Conservation (phyloP, 1,140 invertebrate genomes). For the Dermatophagoides farinae region DNA sequence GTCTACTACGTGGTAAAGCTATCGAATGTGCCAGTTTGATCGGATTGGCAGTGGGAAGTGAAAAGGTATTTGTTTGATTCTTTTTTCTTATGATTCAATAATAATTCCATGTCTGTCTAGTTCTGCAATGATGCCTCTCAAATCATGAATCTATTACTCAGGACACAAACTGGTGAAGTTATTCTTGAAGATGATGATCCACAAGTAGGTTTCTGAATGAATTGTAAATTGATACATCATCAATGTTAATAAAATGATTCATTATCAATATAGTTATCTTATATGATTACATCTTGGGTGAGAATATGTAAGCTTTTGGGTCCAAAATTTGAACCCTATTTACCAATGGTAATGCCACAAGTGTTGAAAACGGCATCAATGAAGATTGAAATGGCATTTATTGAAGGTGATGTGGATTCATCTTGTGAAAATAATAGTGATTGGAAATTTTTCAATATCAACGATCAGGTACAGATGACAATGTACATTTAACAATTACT, state of each 20-base stretch:
- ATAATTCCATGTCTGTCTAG: conserved; percentile 23
- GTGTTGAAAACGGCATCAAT: conserved; percentile 84
- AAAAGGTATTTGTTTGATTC: conserved; percentile 39
- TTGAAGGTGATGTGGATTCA: conserved; percentile 44
- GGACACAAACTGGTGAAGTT: conserved; percentile 59
- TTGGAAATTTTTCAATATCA: conserved; percentile 92
- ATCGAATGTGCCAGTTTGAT: conserved; percentile 98
- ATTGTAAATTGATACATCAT: not conserved
- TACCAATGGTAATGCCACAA: conserved; percentile 90
- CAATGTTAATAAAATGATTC: conserved; percentile 1
- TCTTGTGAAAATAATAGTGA: conserved; percentile 72
- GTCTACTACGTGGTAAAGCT: conserved; percentile 75
- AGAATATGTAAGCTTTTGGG: conserved; percentile 93
- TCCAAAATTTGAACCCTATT: conserved; percentile 81
- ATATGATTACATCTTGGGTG: conserved; percentile 96
- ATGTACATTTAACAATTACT: too few relatives aligned
- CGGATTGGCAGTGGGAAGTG: conserved; percentile 83
- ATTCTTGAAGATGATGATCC: conserved; percentile 79
- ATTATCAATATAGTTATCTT: conserved; percentile 37
- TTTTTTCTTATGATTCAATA: not conserved
- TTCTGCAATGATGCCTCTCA: conserved; percentile 82
- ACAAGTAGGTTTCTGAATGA: conserved; percentile 41
- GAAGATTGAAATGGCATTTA: conserved; percentile 86
- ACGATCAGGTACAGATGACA: conserved; percentile 47
- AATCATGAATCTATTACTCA: conserved; percentile 84